Conservation (phyloP, 64 coral and sea anemone species). For the Stylophora pistillata region DNA sequence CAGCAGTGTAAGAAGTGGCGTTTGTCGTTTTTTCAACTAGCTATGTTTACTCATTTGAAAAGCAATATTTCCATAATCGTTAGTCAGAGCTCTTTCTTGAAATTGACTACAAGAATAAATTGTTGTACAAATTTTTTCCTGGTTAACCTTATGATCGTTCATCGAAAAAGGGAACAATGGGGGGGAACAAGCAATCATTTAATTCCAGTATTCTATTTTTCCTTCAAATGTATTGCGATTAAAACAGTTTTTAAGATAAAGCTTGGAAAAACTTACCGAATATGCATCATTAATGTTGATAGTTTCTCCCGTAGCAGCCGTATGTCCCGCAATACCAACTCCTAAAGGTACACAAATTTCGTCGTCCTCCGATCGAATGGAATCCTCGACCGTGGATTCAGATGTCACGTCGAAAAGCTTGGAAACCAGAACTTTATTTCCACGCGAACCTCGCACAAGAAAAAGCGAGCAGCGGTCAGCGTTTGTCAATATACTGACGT, state of each 20-base stretch:
- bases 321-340: slow-evolving; percentile 85
- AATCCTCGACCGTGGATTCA: slow-evolving; percentile 77
- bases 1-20: background rate
- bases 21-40: background rate
- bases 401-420: slow-evolving; percentile 97
- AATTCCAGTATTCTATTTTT: background rate
- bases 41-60: background rate
- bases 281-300: slow-evolving; percentile 97
- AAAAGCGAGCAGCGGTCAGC: slow-evolving; percentile 93
- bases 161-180: background rate
- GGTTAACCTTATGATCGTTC: no score
- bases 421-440: slow-evolving; percentile 86
- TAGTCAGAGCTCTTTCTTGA: no score
- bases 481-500: slow-evolving; percentile 95
- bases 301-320: slow-evolving; percentile 86
- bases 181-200: background rate
- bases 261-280: slow-evolving; percentile 55
- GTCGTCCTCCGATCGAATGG: slow-evolving; percentile 80
- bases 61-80: background rate
- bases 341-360: slow-evolving; percentile 86
- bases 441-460: slow-evolving; percentile 80
- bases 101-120: no score
- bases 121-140: no score
- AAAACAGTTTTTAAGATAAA: background rate
- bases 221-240: background rate